A percentile compares a stretch with the other conserved stretches of the same genome.
These are phyloP conservation scores for Elegia similella DNA, from an alignment of 2,888 invertebrate genomes.

Conservation along the genomic window DNA sequence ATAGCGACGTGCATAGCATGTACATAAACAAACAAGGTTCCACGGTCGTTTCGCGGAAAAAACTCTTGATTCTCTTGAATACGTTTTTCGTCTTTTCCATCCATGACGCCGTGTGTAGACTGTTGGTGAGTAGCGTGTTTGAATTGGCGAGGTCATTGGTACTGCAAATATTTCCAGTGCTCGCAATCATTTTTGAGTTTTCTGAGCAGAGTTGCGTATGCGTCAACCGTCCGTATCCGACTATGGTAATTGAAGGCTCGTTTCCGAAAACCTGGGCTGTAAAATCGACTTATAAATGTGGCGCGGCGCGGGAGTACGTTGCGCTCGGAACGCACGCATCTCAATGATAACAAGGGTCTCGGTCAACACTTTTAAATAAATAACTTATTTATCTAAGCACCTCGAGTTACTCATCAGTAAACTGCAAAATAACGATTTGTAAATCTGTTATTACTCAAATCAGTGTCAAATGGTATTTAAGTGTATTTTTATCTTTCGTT, in stretches of 20 bases:
- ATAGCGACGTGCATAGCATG: conserved; percentile 84
- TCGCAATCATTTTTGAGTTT: conserved; percentile 53
- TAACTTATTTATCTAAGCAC: conserved; percentile 68
- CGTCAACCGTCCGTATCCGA: conserved; percentile 29
- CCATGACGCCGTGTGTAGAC: conserved; percentile 45
- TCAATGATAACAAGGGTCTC: conserved; percentile 73
- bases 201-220: conserved; percentile 3
- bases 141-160: conserved; percentile 62
- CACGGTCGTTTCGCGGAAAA: conserved; percentile 77
- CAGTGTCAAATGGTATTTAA: background rate
- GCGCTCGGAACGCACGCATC: conserved; percentile 57
- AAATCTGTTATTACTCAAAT: conserved; percentile 6
- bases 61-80: conserved; percentile 59
- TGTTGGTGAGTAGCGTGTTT: conserved; percentile 57
- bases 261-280: conserved; percentile 73
- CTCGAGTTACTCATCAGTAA: conserved; percentile 49
- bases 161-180: conserved; percentile 50
- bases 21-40: conserved; percentile 85
- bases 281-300: conserved; percentile 67
- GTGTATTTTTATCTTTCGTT: conserved; percentile 6
- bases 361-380: conserved; percentile 68
- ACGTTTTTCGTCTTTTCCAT: conserved; percentile 56
- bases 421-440: background rate
- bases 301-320: conserved; percentile 62
- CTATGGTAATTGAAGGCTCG: conserved; percentile 62